Conservation (phyloP, 2,797 vertebrate genomes). For the Mormyrus hasselquistii region DNA sequence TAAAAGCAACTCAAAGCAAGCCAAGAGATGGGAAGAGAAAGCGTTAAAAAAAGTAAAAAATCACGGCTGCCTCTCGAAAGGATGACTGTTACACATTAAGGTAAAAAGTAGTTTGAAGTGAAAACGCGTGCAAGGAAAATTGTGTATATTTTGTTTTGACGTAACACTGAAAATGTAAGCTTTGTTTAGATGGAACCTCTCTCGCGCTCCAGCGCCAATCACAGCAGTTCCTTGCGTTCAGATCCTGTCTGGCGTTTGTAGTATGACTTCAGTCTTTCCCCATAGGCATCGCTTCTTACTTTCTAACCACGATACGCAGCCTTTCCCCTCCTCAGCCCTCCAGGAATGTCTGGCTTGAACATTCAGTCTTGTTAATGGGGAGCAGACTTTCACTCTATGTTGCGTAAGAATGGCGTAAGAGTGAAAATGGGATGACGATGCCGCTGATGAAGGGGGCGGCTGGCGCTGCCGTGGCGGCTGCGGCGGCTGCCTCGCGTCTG, state of each 20-base stretch:
- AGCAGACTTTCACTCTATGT: slow-evolving; percentile 15
- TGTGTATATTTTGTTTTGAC: neutral
- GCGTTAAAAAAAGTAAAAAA: slow-evolving; percentile 37
- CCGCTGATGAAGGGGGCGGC: slow-evolving; percentile 44
- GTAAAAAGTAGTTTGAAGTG: slow-evolving; percentile 27
- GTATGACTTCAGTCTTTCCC: neutral
- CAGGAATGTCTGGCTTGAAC: slow-evolving; percentile 7
- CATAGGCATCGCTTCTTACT: neutral
- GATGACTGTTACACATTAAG: slow-evolving; percentile 38
- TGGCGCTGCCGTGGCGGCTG: slow-evolving; percentile 48
- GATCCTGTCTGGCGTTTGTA: neutral
- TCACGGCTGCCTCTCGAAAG: slow-evolving; percentile 33
- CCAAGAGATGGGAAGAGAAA: slow-evolving; percentile 36
- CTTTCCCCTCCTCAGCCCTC: slow-evolving; percentile 13
- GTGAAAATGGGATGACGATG: slow-evolving; percentile 15
- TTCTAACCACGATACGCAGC: neutral
- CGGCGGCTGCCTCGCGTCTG: slow-evolving; percentile 33
- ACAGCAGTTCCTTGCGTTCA: neutral
- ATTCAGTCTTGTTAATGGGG: slow-evolving; percentile 8
- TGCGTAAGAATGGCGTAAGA: slow-evolving; percentile 25
- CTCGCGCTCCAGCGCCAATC: neutral
- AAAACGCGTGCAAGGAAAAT: slow-evolving; percentile 29
- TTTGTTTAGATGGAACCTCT: neutral
- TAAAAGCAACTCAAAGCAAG: slow-evolving; percentile 30
- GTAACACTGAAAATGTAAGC: neutral